Evolutionary conservation across 2,797 vertebrate species (phyloP).

Genomic region (Falco columbarius): DNA sequence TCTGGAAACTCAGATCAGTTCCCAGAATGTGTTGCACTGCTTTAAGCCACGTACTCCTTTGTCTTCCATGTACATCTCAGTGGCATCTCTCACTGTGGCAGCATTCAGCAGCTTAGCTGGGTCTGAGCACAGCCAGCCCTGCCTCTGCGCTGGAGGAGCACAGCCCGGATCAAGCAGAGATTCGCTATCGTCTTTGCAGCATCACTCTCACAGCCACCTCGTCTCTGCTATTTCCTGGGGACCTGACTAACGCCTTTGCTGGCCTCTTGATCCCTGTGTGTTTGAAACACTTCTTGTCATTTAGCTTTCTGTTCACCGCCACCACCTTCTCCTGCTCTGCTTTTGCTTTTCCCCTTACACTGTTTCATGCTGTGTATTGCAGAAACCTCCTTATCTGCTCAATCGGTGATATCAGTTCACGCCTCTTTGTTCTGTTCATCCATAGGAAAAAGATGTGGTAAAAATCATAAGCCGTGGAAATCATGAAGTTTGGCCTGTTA

Average conservation of each 20-base stretch:
- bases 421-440: not conserved
- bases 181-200: not conserved
- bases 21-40: not conserved
- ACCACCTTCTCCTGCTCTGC: not conserved
- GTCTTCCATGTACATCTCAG: rapidly evolving
- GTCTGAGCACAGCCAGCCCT: not conserved
- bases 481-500: not conserved
- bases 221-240: not conserved
- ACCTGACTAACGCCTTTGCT: not conserved
- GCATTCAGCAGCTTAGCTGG: not conserved
- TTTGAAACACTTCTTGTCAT: not conserved
- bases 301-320: not conserved
- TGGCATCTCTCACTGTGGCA: not conserved
- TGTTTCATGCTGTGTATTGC: not conserved
- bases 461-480: not conserved
- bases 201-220: not conserved
- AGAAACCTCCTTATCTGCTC: not conserved
- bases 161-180: rapidly evolving
- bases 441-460: not conserved
- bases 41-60: not conserved
- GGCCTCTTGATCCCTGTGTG: not conserved
- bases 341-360: not conserved
- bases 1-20: not conserved
- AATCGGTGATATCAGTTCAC: not conserved
- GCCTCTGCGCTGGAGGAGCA: not conserved